Percentiles rank a stretch among this genome's conserved stretches.
phyloP scores from a whole-genome alignment of 2,888 invertebrate species.

The Dicyrtomina minuta region DNA sequence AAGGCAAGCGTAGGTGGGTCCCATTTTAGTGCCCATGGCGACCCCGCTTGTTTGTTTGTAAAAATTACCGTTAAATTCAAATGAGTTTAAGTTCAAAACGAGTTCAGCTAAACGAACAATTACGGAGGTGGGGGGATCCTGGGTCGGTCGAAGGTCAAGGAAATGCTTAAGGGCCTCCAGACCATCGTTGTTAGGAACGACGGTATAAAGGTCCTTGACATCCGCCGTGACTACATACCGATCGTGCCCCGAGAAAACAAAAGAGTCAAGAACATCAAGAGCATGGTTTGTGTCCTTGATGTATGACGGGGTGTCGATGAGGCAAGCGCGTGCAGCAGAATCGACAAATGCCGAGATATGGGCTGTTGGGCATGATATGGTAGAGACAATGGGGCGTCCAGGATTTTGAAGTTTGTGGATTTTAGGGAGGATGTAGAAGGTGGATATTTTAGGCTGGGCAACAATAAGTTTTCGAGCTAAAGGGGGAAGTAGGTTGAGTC shows the following conservation, averaged over 20 bases:
- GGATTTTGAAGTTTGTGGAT: neutral
- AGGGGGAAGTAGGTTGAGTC: no score
- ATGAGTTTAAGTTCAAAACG: neutral
- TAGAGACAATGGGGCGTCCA: neutral
- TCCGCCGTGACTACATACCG: neutral
- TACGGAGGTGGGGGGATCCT: neutral
- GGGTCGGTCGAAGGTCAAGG: neutral
- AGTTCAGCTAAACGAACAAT: neutral
- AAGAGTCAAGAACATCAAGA: neutral
- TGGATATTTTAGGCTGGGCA: neutral
- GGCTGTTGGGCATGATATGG: neutral
- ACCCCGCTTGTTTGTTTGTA: neutral
- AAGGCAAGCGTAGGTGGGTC: neutral
- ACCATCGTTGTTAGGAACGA: neutral
- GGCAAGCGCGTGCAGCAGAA: neutral
- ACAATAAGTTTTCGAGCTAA: no score
- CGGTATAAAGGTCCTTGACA: conserved; percentile 1
- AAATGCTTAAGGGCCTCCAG: neutral
- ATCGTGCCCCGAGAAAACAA: neutral
- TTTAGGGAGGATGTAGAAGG: neutral
- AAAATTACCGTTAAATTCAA: neutral
- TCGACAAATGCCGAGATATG: neutral
- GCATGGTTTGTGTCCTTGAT: no score
- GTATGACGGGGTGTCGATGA: no score
- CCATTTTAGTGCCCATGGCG: neutral